These are phyloP conservation scores for Enteromius trimaculatus DNA, from an alignment of 2,797 vertebrate genomes.

Conservation along the genomic window DNA sequence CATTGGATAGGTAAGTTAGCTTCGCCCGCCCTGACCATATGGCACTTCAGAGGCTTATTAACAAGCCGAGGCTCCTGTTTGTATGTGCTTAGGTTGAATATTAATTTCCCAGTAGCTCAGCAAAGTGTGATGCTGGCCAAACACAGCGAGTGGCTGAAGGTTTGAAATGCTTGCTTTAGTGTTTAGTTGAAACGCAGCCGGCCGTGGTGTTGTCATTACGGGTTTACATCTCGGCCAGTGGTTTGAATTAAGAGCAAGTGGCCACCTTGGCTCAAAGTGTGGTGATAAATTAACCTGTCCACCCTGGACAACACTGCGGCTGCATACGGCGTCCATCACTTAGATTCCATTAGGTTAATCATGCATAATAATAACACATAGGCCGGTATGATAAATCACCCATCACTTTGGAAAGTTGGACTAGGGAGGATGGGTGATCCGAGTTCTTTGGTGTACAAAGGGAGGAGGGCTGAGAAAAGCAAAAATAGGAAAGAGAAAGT, in stretches of 20 bases:
- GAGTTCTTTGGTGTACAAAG: not conserved
- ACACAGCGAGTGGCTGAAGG: conserved; percentile 18
- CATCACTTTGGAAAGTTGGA: conserved; percentile 42
- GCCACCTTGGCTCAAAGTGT: conserved; percentile 56
- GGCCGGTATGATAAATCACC: conserved; percentile 55
- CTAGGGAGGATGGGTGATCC: conserved; percentile 3
- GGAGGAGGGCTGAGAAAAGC: not conserved
- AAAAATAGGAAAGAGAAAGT: conserved; percentile 34
- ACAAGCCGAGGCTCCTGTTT: conserved; percentile 16
- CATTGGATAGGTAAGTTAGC: conserved; percentile 28
- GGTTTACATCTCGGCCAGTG: conserved; percentile 63
- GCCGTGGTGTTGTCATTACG: conserved; percentile 53
- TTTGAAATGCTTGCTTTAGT: conserved; percentile 53
- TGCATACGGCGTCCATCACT: conserved; percentile 68
- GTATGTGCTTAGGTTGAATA: conserved; percentile 42
- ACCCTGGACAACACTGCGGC: conserved; percentile 61
- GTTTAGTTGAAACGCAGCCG: conserved; percentile 60
- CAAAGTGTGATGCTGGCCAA: conserved; percentile 36
- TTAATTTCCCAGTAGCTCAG: conserved; percentile 44
- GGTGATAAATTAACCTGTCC: conserved; percentile 70
- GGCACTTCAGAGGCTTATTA: conserved; percentile 37
- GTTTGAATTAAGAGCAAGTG: conserved; percentile 66
- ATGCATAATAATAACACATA: conserved; percentile 62
- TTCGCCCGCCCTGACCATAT: conserved; percentile 26
- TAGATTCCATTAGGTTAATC: conserved; percentile 76